Evolutionary conservation across 2,888 invertebrate genomes (phyloP).

Genomic region (Smittia aterrima): DNA sequence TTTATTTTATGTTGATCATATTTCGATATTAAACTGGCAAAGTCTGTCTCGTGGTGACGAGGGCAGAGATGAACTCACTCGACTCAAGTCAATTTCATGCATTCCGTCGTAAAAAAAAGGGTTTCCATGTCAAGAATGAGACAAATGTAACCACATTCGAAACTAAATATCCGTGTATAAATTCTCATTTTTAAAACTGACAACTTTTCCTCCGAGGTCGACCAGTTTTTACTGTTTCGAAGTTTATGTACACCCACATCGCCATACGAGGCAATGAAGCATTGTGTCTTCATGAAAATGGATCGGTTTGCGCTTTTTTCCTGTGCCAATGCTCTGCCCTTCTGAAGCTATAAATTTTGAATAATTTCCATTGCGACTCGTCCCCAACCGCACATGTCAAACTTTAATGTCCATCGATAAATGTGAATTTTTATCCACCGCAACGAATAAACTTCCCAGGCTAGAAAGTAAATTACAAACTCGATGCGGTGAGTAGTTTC

Average conservation of each 20-base stretch:
- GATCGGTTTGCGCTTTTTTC: neutral
- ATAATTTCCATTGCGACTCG: neutral
- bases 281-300: slow-evolving; percentile 19
- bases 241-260: neutral
- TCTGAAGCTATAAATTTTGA: neutral
- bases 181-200: slow-evolving; percentile 30
- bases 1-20: slow-evolving; percentile 29
- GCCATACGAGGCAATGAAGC: slow-evolving; percentile 13
- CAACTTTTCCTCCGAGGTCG: slow-evolving; percentile 25
- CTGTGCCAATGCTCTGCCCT: neutral
- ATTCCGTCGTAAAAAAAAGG: slow-evolving; percentile 23
- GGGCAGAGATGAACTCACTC: neutral
- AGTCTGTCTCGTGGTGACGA: too few species aligned
- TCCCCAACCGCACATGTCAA: neutral
- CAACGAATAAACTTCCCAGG: too few species aligned
- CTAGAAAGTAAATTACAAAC: too few species aligned
- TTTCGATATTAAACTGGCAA: slow-evolving; percentile 22
- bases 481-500: too few species aligned
- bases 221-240: slow-evolving; percentile 3
- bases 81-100: neutral
- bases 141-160: slow-evolving; percentile 39
- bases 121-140: slow-evolving; percentile 34
- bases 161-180: slow-evolving; percentile 34
- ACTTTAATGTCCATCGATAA: neutral
- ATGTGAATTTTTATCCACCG: neutral